Evolutionary conservation across 64 coral and sea anemone genomes (phyloP), one percentile per base, ranked within the genome.

Genomic region (Actinia tenebrosa): DNA sequence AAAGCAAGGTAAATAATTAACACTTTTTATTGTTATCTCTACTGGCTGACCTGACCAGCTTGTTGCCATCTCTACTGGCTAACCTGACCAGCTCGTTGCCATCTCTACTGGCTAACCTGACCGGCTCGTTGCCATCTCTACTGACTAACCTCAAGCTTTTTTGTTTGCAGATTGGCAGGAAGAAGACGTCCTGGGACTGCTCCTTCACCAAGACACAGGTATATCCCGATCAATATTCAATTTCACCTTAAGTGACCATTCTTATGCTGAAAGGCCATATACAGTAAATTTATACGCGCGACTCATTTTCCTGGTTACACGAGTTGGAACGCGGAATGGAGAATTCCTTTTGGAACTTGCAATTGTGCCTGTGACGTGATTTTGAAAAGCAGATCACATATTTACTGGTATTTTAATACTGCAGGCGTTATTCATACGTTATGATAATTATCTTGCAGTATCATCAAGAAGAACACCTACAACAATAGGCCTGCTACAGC

Each of bases 1-100:
- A 89, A 66, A 25, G 55, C 62, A 89, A 89, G 88, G 88, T 84
- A 42, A 45, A n/a, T 42, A 42, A 42, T 45, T 61, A 0, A 14
- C 5, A 50, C 47, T 37, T 37, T 37, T 50, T 50, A 8, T 22
- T 3, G 22, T 8, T 18, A 64, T n/a, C 20, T 64, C 8, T 64
- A 22, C 22, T 64, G 62, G 62, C 17, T 22, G 3, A 64, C 15
- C 19, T 9, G 47, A 1, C 47, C 0, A 5, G 0, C 1, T 50
- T 50, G 47, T 22, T n/a, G 22, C 4, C 62, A 64, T n/a, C 20
- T 64, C 8, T 64, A 22, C 22, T 64, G 62, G 62, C 17, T 22
- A 22, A 64, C 15, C 4, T 9, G 47, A 1, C 47, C 0, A 5
- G 0, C 1, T 50, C 2, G 47, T 22, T n/a, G 22, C 4, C 62